Evolutionary conservation across 1,140 invertebrate species (phyloP).

Genomic region (Agrypnia vestita): DNA sequence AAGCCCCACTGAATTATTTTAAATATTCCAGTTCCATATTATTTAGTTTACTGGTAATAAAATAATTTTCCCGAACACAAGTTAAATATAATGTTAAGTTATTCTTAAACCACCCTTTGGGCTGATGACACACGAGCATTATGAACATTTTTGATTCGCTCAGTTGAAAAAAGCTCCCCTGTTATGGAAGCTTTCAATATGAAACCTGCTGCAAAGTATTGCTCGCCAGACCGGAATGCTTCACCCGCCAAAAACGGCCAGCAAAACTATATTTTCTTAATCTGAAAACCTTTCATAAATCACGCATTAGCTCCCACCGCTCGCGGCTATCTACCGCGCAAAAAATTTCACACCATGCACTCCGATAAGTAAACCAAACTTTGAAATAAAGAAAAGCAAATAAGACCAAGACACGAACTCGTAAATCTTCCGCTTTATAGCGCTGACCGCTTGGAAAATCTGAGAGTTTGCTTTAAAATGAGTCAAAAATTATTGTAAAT

Average conservation of each 20-base stretch:
- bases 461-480: too few species aligned
- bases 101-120: too few species aligned
- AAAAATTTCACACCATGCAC: slow-evolving; percentile 57
- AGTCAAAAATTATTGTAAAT: too few species aligned
- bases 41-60: too few species aligned
- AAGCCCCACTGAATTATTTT: too few species aligned
- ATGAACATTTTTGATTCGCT: too few species aligned
- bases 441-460: slow-evolving; percentile 52
- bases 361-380: slow-evolving; percentile 55
- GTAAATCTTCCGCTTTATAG: slow-evolving; percentile 56
- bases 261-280: slow-evolving; percentile 34
- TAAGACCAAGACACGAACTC: slow-evolving; percentile 53
- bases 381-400: slow-evolving; percentile 61
- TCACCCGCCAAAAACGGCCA: background rate
- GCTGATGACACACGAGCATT: too few species aligned
- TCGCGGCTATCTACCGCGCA: slow-evolving; percentile 42
- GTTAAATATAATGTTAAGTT: too few species aligned
- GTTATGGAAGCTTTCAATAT: too few species aligned
- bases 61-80: too few species aligned
- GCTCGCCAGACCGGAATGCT: slow-evolving; percentile 25
- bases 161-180: too few species aligned
- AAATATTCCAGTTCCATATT: too few species aligned
- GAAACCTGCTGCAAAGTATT: slow-evolving; percentile 17
- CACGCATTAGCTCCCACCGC: slow-evolving; percentile 51
- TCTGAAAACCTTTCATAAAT: slow-evolving; percentile 55